Evolutionary conservation across 2,888 invertebrate genomes (phyloP).

Genomic region (Liopterus haemorrhoidalis): DNA sequence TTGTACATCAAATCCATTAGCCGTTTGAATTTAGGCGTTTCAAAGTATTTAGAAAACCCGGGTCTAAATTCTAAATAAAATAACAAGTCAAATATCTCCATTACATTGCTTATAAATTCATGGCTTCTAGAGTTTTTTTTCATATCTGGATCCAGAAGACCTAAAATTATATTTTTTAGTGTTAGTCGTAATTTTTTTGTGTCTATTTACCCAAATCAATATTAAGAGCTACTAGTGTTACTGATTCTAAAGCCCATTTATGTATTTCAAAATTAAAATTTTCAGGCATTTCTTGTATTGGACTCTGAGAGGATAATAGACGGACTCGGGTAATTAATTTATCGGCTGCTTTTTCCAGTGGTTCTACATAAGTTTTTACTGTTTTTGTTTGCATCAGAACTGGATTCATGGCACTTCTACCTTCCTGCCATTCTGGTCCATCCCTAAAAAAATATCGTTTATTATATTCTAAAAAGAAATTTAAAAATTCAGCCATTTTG

Average conservation of each 20-base stretch:
- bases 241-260: conserved; percentile 60
- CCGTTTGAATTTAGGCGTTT: too few species aligned
- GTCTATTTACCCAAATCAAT: too few species aligned
- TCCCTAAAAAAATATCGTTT: conserved; percentile 45
- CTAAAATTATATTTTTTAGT: too few species aligned
- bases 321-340: conserved; percentile 35
- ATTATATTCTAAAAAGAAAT: too few species aligned
- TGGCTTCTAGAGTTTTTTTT: conserved; percentile 44
- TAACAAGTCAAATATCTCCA: conserved; percentile 36
- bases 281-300: conserved; percentile 34
- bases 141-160: conserved; percentile 46
- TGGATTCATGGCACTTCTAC: conserved; percentile 50
- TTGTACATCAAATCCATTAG: too few species aligned
- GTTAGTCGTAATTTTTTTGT: too few species aligned
- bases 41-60: too few species aligned
- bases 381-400: conserved; percentile 50
- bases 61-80: too few species aligned
- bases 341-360: conserved; percentile 37
- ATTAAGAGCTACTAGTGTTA: too few species aligned
- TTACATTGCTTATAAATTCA: conserved; percentile 42
- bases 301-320: conserved; percentile 25
- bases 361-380: conserved; percentile 35
- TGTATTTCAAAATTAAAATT: conserved; percentile 52
- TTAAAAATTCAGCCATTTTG: too few species aligned
- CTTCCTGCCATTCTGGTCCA: conserved; percentile 52